Evolutionary conservation across 2,888 invertebrate genomes (phyloP).

Genomic region (Polydrusus tereticollis): DNA sequence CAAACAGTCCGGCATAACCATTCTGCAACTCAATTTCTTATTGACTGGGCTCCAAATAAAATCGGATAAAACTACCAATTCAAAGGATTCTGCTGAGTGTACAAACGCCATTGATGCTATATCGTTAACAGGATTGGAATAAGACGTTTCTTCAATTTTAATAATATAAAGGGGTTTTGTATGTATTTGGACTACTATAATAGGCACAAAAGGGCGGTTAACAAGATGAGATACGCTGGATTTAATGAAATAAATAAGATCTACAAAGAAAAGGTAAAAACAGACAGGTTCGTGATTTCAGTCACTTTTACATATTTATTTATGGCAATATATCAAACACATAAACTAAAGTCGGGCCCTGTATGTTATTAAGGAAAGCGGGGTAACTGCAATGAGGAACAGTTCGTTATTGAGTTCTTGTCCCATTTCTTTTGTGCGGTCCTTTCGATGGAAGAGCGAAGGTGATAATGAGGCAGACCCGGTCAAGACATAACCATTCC

Average conservation of each 20-base stretch:
- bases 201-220: too few relatives aligned
- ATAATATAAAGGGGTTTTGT: too few relatives aligned
- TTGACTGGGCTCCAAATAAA: constrained; percentile 34
- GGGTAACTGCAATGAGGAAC: constrained; percentile 22
- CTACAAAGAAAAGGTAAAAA: too few relatives aligned
- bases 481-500: constrained; percentile 2
- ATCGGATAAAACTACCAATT: constrained; percentile 24
- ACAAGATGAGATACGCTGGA: too few relatives aligned
- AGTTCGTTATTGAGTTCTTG: constrained; percentile 40
- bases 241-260: too few relatives aligned
- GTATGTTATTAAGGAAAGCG: constrained; percentile 19
- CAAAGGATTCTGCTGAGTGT: constrained; percentile 32
- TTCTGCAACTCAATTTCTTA: constrained; percentile 39
- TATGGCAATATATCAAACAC: neutral
- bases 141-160: neutral
- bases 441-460: constrained; percentile 2
- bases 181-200: too few relatives aligned
- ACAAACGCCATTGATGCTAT: constrained; percentile 27
- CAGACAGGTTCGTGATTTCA: too few relatives aligned
- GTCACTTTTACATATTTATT: neutral
- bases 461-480: constrained; percentile 12
- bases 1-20: constrained; percentile 19
- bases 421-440: constrained; percentile 35
- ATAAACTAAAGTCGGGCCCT: constrained; percentile 17
- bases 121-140: constrained; percentile 17